A percentile compares a stretch with the other conserved stretches of the same genome.
Conservation (phyloP, 2,888 invertebrate genomes). For the Lasioglossum calceatum region DNA sequence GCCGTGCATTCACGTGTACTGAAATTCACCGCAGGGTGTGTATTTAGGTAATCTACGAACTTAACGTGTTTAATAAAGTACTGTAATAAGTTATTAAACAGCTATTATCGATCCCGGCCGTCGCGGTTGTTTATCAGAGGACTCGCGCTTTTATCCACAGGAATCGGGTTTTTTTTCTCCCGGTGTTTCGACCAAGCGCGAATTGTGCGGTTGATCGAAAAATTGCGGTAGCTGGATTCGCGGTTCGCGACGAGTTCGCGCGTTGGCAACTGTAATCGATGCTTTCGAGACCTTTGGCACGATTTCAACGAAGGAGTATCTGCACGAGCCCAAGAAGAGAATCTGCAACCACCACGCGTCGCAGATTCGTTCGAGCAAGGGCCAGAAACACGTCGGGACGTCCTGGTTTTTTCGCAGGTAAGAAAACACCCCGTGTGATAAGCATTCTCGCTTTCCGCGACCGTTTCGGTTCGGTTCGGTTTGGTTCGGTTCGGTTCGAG, state of each 20-base stretch:
- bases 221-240: background rate
- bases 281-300: conserved; percentile 65
- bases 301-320: conserved; percentile 64
- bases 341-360: conserved; percentile 29
- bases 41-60: conserved; percentile 78
- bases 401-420: conserved; percentile 31
- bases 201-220: background rate
- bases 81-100: conserved; percentile 79
- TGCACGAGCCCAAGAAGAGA: conserved; percentile 37
- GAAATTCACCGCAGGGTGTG: conserved; percentile 64
- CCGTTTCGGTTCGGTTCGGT: background rate
- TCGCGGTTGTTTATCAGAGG: background rate
- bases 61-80: conserved; percentile 78
- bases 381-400: conserved; percentile 46
- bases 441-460: background rate
- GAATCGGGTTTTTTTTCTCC: background rate
- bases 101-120: conserved; percentile 50
- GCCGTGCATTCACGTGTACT: conserved; percentile 32
- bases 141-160: background rate
- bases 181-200: background rate
- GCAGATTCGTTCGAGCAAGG: conserved; percentile 54
- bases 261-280: conserved; percentile 44
- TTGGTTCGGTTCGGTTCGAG: background rate
- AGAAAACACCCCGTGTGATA: background rate
- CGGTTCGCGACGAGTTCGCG: conserved; percentile 19